Percentiles rank a stretch among this genome's conserved stretches.
Evolutionary conservation across 2,113 vertebrate species (phyloP).

Genomic region (Menura novaehollandiae): DNA sequence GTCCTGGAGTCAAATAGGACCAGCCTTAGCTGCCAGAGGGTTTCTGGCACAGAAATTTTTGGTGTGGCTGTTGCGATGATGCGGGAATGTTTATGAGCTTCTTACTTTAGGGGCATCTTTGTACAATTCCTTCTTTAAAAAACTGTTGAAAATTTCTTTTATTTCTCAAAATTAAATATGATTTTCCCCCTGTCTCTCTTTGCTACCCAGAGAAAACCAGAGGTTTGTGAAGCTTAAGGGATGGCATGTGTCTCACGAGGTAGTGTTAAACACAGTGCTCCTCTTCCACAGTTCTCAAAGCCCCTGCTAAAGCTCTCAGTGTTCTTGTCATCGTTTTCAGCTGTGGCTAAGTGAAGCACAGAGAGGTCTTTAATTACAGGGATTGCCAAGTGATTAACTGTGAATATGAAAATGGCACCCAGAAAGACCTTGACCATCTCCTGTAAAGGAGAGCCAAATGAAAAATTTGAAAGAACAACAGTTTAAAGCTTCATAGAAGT

Average conservation of each 20-base stretch:
- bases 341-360: neutral
- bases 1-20: neutral
- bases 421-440: neutral
- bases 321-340: neutral
- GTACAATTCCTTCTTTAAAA: neutral
- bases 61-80: neutral
- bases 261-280: neutral
- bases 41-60: neutral
- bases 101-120: neutral
- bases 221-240: neutral
- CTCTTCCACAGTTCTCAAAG: neutral
- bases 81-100: neutral
- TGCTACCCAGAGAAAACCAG: neutral
- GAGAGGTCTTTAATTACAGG: neutral
- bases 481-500: neutral
- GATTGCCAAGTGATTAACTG: neutral
- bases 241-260: fast-evolving
- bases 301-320: neutral
- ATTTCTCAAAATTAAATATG: neutral
- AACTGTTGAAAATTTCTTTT: neutral
- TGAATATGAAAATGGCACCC: neutral
- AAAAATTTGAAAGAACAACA: neutral
- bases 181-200: neutral
- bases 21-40: neutral
- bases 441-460: neutral